These are phyloP conservation scores for Drosophila seguyi DNA, from an alignment of 1,140 invertebrate species.

Conservation along the genomic window DNA sequence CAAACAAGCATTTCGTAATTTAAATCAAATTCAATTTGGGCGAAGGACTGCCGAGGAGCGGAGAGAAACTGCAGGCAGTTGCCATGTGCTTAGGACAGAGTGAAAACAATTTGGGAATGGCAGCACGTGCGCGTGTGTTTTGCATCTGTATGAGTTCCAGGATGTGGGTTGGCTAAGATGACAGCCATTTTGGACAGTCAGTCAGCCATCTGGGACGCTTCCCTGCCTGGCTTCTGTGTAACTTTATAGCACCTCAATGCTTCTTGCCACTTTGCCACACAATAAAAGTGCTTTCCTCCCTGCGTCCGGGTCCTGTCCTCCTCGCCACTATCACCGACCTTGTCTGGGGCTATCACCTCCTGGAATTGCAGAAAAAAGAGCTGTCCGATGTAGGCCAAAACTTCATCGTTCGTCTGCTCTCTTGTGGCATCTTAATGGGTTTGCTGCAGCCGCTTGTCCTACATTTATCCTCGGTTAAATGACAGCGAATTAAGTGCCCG, in stretches of 20 bases:
- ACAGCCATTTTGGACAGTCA: slow-evolving; percentile 49
- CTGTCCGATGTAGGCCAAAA: slow-evolving; percentile 47
- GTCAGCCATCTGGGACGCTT: slow-evolving; percentile 32
- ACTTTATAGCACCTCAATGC: slow-evolving; percentile 74
- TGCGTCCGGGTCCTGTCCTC: too few species aligned
- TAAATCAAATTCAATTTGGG: slow-evolving; percentile 59
- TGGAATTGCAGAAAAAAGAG: slow-evolving; percentile 42
- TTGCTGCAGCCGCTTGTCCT: slow-evolving; percentile 59
- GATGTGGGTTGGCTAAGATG: slow-evolving; percentile 22
- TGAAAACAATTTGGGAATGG: slow-evolving; percentile 71
- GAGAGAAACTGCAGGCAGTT: slow-evolving; percentile 43
- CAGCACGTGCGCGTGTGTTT: slow-evolving; percentile 70
- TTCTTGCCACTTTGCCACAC: slow-evolving; percentile 71
- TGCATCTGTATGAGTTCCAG: slow-evolving; percentile 53
- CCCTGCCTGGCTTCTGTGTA: slow-evolving; percentile 35
- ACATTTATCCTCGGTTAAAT: slow-evolving; percentile 77
- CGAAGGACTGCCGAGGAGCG: slow-evolving; percentile 6
- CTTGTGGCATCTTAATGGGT: slow-evolving; percentile 52
- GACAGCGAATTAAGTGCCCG: slow-evolving; percentile 74
- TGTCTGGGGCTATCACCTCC: slow-evolving; percentile 23
- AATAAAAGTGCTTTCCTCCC: slow-evolving; percentile 62
- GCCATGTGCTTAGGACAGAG: slow-evolving; percentile 56
- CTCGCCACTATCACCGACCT: slow-evolving; percentile 17
- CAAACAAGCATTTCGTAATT: slow-evolving; percentile 58
- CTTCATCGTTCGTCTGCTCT: slow-evolving; percentile 27